phyloP scores from a whole-genome alignment of 2,888 invertebrate species.

The Campoplex nolae region DNA sequence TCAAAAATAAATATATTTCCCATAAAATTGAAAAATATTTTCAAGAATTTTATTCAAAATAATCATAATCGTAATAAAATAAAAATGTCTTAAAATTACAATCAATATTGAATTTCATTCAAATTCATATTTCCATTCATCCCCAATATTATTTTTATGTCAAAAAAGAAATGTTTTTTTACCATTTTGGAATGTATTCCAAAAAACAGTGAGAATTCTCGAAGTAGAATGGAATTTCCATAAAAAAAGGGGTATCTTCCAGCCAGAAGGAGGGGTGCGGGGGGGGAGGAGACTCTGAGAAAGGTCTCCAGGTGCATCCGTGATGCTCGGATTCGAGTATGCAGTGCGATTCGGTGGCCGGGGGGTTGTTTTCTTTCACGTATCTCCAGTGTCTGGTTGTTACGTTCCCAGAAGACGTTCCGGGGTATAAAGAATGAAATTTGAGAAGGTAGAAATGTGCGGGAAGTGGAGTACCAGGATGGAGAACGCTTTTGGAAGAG shows the following conservation, averaged over 20 bases:
- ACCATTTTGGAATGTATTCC: background rate
- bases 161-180: no score
- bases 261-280: background rate
- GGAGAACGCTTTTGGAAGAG: constrained; percentile 29
- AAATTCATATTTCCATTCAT: no score
- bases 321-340: constrained; percentile 48
- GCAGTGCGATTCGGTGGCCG: background rate
- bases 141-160: no score
- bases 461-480: background rate
- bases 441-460: constrained; percentile 75
- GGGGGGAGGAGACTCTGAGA: constrained; percentile 41
- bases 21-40: no score
- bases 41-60: no score
- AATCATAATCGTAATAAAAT: no score
- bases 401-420: constrained; percentile 45
- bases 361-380: constrained; percentile 34
- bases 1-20: no score
- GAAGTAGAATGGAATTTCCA: constrained; percentile 1
- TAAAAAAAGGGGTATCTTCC: background rate
- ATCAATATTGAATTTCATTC: no score
- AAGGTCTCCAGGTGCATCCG: constrained; percentile 65
- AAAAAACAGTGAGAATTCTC: constrained; percentile 30
- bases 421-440: constrained; percentile 77
- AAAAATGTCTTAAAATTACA: no score
- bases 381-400: constrained; percentile 19